phyloP scores from a whole-genome alignment of 2,797 vertebrate species.

The Parambassis ranga region DNA sequence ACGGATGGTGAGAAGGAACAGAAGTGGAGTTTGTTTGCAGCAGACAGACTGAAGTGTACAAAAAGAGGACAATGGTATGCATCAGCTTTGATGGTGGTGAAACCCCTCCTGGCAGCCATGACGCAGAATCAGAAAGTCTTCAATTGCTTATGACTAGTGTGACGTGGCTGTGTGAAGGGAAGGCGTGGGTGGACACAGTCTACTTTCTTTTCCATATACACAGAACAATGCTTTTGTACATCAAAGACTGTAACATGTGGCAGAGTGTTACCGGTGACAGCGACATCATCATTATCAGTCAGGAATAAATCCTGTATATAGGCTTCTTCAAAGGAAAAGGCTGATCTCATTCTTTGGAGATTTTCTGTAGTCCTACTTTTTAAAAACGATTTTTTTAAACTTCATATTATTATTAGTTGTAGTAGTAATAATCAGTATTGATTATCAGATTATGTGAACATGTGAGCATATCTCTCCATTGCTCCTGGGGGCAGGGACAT shows the following conservation, averaged over 20 bases:
- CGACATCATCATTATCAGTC: not conserved
- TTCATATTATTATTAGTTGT: no score
- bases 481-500: no score
- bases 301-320: no score
- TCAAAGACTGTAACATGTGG: constrained; percentile 3
- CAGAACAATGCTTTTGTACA: not conserved
- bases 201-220: not conserved
- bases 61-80: constrained; percentile 29
- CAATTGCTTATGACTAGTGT: constrained; percentile 37
- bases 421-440: no score
- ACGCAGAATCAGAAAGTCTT: constrained; percentile 24
- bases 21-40: not conserved
- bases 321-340: not conserved
- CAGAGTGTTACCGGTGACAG: not conserved
- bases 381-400: no score
- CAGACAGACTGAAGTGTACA: constrained; percentile 7
- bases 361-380: no score
- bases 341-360: no score
- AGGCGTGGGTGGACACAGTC: not conserved
- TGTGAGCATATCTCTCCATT: no score
- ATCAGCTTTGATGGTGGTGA: constrained; percentile 41
- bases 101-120: constrained; percentile 42
- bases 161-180: constrained; percentile 9
- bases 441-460: no score
- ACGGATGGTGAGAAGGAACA: not conserved